phyloP scores from a whole-genome alignment of 2,888 invertebrate species.

The Apotomis turbidana region DNA sequence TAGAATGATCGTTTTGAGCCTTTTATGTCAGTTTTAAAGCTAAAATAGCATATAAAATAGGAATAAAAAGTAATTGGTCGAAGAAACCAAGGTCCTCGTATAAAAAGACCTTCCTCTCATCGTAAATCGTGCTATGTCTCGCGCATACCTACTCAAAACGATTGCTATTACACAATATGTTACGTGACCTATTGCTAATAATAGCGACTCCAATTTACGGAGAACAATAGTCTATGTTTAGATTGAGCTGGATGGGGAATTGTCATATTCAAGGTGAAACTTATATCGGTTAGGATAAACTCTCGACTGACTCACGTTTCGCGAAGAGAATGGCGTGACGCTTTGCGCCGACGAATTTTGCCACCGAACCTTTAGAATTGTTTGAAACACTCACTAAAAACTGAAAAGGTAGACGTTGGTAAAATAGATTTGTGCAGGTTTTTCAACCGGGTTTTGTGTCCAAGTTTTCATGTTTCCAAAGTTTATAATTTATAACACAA shows the following conservation, averaged over 20 bases:
- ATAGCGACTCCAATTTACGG: slow-evolving; percentile 33
- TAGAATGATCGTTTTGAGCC: too few relatives aligned
- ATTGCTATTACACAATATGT: slow-evolving; percentile 36
- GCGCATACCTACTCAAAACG: slow-evolving; percentile 15
- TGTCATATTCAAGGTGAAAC: slow-evolving; percentile 37
- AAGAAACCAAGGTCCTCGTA: neutral
- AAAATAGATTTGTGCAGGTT: too few relatives aligned
- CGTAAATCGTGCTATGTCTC: slow-evolving; percentile 20
- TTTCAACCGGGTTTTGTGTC: too few relatives aligned
- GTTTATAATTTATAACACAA: too few relatives aligned
- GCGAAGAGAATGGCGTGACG: neutral
- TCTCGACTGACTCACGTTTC: neutral
- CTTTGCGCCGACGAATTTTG: neutral
- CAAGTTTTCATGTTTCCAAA: too few relatives aligned
- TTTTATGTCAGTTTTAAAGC: too few relatives aligned
- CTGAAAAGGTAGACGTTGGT: too few relatives aligned
- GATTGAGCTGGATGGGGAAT: slow-evolving; percentile 22
- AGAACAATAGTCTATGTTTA: slow-evolving; percentile 39
- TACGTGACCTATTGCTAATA: slow-evolving; percentile 38
- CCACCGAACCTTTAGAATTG: neutral
- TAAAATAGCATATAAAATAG: too few relatives aligned
- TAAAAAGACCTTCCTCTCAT: slow-evolving; percentile 27
- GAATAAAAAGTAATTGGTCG: neutral
- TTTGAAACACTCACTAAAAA: too few relatives aligned
- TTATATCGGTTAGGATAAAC: neutral